phyloP scores from a whole-genome alignment of 92 coral and sea anemone species.

The Zoanthus solanderi region DNA sequence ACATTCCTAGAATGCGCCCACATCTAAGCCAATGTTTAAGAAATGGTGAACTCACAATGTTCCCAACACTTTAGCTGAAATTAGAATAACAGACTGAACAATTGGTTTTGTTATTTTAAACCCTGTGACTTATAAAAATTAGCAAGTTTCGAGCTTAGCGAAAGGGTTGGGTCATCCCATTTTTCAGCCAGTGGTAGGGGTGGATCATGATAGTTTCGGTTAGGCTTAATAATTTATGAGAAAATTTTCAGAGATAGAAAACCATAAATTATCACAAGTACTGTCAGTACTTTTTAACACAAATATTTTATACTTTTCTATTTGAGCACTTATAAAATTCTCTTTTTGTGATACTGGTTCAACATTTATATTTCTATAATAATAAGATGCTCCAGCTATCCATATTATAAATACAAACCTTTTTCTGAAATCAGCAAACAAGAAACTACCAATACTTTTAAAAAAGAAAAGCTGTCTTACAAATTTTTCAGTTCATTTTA shows the following conservation, averaged over 20 bases:
- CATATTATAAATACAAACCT: conserved; percentile 1
- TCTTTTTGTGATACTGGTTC: conserved; percentile 9
- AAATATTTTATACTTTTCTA: not conserved
- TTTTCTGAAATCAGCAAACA: conserved; percentile 7
- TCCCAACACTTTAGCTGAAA: conserved; percentile 22
- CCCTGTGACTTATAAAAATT: too few species aligned
- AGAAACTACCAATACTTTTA: not conserved
- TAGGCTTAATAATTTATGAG: not conserved
- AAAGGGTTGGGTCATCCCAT: too few species aligned
- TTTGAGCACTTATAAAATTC: conserved; percentile 3
- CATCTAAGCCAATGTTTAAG: conserved; percentile 28
- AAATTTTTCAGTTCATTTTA: too few species aligned
- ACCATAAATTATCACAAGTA: not conserved
- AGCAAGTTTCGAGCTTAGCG: too few species aligned
- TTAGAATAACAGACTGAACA: not conserved
- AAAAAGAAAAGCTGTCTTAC: too few species aligned
- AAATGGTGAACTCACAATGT: not conserved
- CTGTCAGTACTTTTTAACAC: not conserved
- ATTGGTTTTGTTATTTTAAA: too few species aligned
- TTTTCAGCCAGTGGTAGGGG: not conserved
- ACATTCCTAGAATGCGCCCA: conserved; percentile 30
- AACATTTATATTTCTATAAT: not conserved
- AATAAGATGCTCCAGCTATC: conserved; percentile 12
- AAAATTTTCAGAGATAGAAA: conserved; percentile 5
- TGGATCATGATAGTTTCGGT: conserved; percentile 6